Conservation (phyloP, 2,797 vertebrate genomes). For the Megaceryle alcyon region DNA sequence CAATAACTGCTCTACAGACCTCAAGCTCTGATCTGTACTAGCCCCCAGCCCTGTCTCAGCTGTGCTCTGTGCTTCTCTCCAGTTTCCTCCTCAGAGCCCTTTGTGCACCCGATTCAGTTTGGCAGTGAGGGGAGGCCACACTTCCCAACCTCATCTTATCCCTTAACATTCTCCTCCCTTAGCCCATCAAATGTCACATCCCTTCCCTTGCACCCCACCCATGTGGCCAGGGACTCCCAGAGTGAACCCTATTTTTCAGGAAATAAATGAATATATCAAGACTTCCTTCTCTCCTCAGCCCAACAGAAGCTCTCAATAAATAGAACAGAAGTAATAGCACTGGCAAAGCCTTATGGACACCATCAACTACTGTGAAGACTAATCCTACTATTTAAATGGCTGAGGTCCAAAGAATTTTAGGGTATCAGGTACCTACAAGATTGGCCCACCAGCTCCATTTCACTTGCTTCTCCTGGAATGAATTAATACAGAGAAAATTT, state of each 20-base stretch:
- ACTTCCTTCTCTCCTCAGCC: not conserved
- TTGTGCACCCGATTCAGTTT: not conserved
- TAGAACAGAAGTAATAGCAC: not conserved
- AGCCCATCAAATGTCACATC: not conserved
- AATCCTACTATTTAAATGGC: not conserved
- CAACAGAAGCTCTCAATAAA: not conserved
- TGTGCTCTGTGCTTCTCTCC: not conserved
- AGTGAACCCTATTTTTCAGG: not conserved
- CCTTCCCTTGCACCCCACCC: not conserved
- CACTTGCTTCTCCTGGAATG: not conserved
- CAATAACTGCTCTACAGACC: rapidly evolving
- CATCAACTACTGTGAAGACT: not conserved
- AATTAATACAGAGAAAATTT: not conserved
- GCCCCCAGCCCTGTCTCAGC: not conserved
- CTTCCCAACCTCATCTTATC: not conserved
- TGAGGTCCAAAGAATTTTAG: not conserved
- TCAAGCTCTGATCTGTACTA: not conserved
- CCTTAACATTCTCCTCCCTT: not conserved
- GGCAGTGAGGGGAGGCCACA: not conserved
- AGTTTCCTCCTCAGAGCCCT: not conserved
- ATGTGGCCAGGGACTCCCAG: not conserved
- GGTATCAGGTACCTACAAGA: not conserved
- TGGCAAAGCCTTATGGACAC: not conserved
- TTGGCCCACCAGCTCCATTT: not conserved
- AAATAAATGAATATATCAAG: not conserved